Conservation (phyloP, 2,797 vertebrate species). For the Falco naumanni region DNA sequence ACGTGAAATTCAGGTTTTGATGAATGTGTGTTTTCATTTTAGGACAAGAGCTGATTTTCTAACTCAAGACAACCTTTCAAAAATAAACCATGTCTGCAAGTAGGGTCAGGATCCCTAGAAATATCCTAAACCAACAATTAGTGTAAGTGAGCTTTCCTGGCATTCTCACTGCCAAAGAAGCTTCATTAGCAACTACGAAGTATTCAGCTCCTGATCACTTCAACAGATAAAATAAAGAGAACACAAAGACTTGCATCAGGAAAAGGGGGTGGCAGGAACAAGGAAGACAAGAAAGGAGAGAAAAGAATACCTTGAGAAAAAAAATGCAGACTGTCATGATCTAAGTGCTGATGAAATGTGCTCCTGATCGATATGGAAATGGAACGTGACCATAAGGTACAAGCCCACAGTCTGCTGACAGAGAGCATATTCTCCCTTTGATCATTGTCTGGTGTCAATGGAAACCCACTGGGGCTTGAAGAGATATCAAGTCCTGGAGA, state of each 20-base stretch:
- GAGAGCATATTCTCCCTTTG: background rate
- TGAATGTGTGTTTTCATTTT: constrained; percentile 6
- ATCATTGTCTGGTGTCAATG: background rate
- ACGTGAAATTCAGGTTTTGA: constrained; percentile 15
- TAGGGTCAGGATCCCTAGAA: background rate
- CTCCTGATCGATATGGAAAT: background rate
- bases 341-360: background rate
- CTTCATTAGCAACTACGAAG: constrained; percentile 25
- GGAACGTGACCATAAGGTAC: background rate
- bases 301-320: background rate
- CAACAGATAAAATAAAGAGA: background rate
- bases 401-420: background rate
- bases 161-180: background rate
- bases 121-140: background rate
- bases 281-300: background rate
- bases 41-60: background rate
- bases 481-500: constrained; percentile 5
- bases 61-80: background rate
- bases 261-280: background rate
- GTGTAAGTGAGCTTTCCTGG: background rate
- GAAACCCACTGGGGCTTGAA: constrained; percentile 16
- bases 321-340: background rate
- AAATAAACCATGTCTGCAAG: background rate
- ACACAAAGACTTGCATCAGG: background rate
- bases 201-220: background rate